Base-by-base conservation (phyloP, 2,888 invertebrate species). In the Caenorhabditis sp. region DNA sequence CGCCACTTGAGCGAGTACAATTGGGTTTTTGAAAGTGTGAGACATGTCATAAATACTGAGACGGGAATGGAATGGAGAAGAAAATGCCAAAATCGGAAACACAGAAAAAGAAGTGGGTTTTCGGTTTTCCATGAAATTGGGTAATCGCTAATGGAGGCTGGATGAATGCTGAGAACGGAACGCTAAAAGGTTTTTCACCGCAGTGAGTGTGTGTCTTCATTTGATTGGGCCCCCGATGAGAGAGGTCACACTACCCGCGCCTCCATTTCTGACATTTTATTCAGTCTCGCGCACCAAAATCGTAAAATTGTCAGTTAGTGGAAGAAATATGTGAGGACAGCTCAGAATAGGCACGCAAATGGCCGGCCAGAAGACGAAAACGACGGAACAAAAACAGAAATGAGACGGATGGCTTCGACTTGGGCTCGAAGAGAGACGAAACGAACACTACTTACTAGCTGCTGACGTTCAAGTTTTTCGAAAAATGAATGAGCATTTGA, bases 301-400 rank as follows among this genome's bases (percentile, higher is more conserved):
- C 67, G 74, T 60, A 74, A 74, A 74, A 67, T 74, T 65, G 67
- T 60, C 60, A 61, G 74, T 35, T 28, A 62, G 44, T 64, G 40
- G 28, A 72, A 71, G 60, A 68, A 68, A 62, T 55, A 77, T 77
- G 69, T 69, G 69, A 64, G 67, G 69, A 69, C 77, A 69, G 77
- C 77, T 77, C 62, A 53, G 32, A 65, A 65, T 65, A 22, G 64
- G 37, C 51, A 26, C 47, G 47, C 47, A 55, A 56, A 50, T 51
- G 55, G 65, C 28, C 37, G 74, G 53, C 60, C 32, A 44, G n/a
- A 68, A 62, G 55, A 50, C 44, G 69, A 47, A 47, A 47, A 35
- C 62, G 77, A 56, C 69, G 32, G 77, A 37, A 50, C 55, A 69
- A 77, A 69, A 77, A 77, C 68, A 77, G 77, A 69, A 77, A 69